phyloP scores from a whole-genome alignment of 2,888 invertebrate genomes.

The Lithophane leautieri region DNA sequence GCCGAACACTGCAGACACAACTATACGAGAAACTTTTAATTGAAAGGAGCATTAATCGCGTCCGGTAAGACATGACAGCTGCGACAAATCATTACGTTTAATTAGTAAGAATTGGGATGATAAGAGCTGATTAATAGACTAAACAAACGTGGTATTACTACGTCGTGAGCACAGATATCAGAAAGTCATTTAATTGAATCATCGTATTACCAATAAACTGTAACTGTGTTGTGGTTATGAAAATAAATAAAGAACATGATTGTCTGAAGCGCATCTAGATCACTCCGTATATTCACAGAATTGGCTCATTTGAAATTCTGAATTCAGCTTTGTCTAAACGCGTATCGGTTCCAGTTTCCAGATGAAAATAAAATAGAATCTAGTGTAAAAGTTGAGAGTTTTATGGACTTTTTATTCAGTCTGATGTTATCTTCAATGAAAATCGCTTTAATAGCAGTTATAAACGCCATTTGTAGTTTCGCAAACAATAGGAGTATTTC shows the following conservation, averaged over 20 bases:
- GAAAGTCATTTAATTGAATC: constrained; percentile 7
- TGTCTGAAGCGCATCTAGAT: constrained; percentile 12
- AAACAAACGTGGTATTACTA: constrained; percentile 24
- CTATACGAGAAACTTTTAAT: constrained; percentile 83
- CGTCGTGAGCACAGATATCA: background rate
- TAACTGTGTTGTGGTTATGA: background rate
- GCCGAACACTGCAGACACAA: constrained; percentile 72
- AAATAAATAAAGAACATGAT: constrained; percentile 5
- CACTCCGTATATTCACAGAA: constrained; percentile 14
- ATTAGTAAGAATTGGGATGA: constrained; percentile 19
- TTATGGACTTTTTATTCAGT: constrained; percentile 34
- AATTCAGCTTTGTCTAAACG: constrained; percentile 40
- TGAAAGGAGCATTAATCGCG: constrained; percentile 83
- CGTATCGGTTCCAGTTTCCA: constrained; percentile 41
- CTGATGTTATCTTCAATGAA: constrained; percentile 32
- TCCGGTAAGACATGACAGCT: constrained; percentile 63
- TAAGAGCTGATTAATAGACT: constrained; percentile 13
- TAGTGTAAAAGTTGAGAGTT: constrained; percentile 48
- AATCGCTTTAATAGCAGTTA: constrained; percentile 20
- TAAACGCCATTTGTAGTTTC: constrained; percentile 25
- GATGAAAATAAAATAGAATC: constrained; percentile 51
- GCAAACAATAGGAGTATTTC: constrained; percentile 25
- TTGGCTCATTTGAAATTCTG: constrained; percentile 32
- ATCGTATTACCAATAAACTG: constrained; percentile 2
- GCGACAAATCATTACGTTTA: constrained; percentile 17